phyloP scores from a whole-genome alignment of 2,797 vertebrate genomes.

The Gephyroberyx darwinii region DNA sequence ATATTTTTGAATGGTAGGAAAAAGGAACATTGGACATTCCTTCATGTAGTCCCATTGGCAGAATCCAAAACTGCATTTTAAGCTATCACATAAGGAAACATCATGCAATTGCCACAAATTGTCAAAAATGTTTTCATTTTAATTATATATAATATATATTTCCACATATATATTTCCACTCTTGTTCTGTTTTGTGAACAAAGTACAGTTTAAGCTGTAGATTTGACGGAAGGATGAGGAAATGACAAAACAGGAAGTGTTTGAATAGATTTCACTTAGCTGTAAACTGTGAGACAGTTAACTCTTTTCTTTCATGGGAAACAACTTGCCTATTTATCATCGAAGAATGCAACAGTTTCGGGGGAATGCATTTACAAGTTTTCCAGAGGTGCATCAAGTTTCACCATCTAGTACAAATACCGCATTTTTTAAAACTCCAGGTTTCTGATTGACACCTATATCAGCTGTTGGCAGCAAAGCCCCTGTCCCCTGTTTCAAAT shows the following conservation, averaged over 20 bases:
- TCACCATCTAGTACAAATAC: not conserved
- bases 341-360: no score
- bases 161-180: not conserved
- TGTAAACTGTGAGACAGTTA: not conserved
- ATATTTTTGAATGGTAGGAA: slow-evolving; percentile 26
- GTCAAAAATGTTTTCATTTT: not conserved
- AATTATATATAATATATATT: not conserved
- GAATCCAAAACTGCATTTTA: not conserved
- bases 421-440: not conserved
- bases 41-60: not conserved
- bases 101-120: not conserved
- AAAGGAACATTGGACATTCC: slow-evolving; percentile 6
- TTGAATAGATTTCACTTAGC: slow-evolving; percentile 3
- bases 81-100: not conserved
- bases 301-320: no score
- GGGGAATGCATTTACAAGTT: no score
- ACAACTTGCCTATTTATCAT: no score
- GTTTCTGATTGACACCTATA: not conserved
- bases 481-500: not conserved
- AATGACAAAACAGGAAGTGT: slow-evolving; percentile 39
- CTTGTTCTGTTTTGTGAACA: not conserved
- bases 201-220: slow-evolving; percentile 1
- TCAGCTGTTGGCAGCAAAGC: not conserved
- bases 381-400: not conserved
- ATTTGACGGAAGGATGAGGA: slow-evolving; percentile 22